Evolutionary conservation across 2,888 invertebrate species (phyloP).

Genomic region (Stegophylla sp.): DNA sequence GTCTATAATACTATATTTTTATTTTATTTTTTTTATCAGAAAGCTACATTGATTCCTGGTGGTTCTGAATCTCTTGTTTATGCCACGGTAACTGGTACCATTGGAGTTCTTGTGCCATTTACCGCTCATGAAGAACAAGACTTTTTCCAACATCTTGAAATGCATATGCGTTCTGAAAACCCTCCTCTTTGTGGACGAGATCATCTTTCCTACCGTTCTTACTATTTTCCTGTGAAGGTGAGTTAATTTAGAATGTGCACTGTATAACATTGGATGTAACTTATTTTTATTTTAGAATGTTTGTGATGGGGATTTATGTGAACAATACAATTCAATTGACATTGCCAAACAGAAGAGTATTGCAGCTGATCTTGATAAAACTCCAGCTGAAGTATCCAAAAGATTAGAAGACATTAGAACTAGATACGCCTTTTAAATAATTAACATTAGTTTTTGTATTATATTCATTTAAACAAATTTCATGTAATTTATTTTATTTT

Average conservation of each 20-base stretch:
- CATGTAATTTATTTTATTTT: conserved; percentile 27
- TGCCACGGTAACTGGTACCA: conserved; percentile 91
- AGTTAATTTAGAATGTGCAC: conserved; percentile 61
- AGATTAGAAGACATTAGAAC: conserved; percentile 98
- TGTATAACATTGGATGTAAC: neutral
- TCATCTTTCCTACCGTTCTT: conserved; percentile 95
- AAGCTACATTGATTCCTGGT: conserved; percentile 94
- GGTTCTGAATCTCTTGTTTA: conserved; percentile 97
- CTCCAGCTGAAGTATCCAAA: conserved; percentile 96
- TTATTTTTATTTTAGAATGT: conserved; percentile 77
- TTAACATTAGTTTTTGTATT: conserved; percentile 24
- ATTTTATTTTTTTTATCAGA: conserved; percentile 71
- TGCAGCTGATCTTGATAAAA: conserved; percentile 91
- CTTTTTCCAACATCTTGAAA: conserved; percentile 98
- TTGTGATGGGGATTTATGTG: conserved; percentile 98
- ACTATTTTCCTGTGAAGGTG: conserved; percentile 96
- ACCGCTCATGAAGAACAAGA: conserved; percentile 97
- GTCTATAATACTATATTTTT: neutral
- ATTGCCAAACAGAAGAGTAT: conserved; percentile 92
- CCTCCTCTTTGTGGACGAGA: conserved; percentile 96
- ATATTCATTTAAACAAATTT: conserved; percentile 22
- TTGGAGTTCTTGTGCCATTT: conserved; percentile 92
- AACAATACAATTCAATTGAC: conserved; percentile 97
- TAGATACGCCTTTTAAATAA: conserved; percentile 91
- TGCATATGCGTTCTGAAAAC: conserved; percentile 99